phyloP scores from a whole-genome alignment of 2,888 invertebrate genomes.

The Hedychridium roseum region DNA sequence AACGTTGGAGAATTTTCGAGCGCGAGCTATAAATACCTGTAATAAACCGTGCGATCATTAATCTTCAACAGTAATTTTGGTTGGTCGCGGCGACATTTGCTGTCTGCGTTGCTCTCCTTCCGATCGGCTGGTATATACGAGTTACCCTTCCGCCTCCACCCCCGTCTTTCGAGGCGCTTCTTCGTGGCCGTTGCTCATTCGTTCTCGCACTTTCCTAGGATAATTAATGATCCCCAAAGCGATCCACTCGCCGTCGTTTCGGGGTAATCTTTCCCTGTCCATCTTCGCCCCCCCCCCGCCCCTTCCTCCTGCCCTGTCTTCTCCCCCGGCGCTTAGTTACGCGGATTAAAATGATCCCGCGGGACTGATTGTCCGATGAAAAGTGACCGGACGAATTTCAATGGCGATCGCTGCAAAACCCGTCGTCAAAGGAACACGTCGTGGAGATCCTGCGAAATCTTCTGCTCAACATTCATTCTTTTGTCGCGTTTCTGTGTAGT shows the following conservation, averaged over 20 bases:
- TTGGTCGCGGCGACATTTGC: slow-evolving; percentile 57
- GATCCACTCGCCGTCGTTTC: slow-evolving; percentile 58
- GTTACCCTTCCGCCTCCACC: slow-evolving; percentile 20
- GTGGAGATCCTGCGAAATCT: too few relatives aligned
- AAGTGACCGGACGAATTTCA: too few relatives aligned
- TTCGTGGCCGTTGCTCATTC: slow-evolving; percentile 23
- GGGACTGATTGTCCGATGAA: too few relatives aligned
- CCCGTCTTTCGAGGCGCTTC: slow-evolving; percentile 13
- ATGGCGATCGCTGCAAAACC: too few relatives aligned
- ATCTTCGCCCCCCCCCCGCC: slow-evolving; percentile 12
- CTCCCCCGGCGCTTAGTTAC: slow-evolving; percentile 4
- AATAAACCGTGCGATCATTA: slow-evolving; percentile 53
- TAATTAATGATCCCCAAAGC: slow-evolving; percentile 60
- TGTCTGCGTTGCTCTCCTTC: slow-evolving; percentile 33
- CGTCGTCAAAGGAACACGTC: too few relatives aligned
- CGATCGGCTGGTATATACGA: too few relatives aligned
- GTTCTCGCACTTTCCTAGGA: slow-evolving; percentile 49
- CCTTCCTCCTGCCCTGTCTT: not conserved
- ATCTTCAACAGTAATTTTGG: slow-evolving; percentile 59
- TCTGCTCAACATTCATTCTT: too few relatives aligned
- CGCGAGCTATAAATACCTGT: slow-evolving; percentile 50
- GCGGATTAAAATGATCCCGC: slow-evolving; percentile 14
- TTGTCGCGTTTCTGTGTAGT: too few relatives aligned
- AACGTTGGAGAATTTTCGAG: slow-evolving; percentile 28
- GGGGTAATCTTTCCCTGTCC: slow-evolving; percentile 45